A percentile compares a stretch with the other conserved stretches of the same genome.
Conservation (phyloP, 2,113 vertebrate genomes). For the Sylvietta virens region DNA sequence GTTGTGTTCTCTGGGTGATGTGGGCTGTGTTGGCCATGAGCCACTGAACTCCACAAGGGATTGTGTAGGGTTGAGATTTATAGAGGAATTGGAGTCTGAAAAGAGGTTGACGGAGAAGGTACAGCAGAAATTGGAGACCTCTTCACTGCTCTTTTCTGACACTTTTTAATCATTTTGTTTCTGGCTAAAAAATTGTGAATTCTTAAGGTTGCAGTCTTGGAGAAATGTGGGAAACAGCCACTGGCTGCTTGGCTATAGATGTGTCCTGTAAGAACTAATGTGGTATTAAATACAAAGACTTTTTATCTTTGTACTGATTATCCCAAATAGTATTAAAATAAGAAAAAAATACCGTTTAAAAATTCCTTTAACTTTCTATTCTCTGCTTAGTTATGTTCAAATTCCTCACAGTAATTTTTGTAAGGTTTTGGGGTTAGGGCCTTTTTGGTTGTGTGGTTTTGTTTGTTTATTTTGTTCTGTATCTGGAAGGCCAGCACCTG, state of each 20-base stretch:
- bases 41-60: neutral
- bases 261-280: neutral
- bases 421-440: neutral
- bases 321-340: neutral
- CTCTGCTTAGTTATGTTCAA: neutral
- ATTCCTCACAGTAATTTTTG: neutral
- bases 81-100: neutral
- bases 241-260: neutral
- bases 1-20: neutral
- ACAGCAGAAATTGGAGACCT: slow-evolving; percentile 33
- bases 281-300: neutral
- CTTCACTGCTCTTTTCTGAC: neutral
- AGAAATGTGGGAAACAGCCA: neutral
- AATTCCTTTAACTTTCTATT: neutral
- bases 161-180: slow-evolving; percentile 38
- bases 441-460: neutral
- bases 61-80: slow-evolving; percentile 5
- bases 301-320: neutral
- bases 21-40: neutral
- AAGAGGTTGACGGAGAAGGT: slow-evolving; percentile 6
- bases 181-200: neutral
- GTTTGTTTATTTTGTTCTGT: neutral
- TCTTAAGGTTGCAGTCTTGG: neutral
- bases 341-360: fast-evolving
- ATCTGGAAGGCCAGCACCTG: neutral